Evolutionary conservation across 2,888 invertebrate genomes (phyloP), one percentile per base, ranked within the genome.

Genomic region (Cheilosia grossa): DNA sequence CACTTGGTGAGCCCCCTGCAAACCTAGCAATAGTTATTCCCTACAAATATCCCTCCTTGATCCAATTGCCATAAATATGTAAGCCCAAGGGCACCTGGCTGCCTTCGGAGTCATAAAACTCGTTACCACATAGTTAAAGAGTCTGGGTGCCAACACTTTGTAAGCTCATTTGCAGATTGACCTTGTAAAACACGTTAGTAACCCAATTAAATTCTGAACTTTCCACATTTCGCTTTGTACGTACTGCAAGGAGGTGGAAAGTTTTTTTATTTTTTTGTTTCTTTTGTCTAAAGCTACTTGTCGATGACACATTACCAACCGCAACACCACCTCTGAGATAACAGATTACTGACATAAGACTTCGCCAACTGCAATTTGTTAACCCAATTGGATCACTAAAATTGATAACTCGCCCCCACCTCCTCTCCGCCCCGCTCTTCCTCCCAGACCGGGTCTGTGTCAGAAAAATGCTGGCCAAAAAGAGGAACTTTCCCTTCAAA

Each of bases 311-410:
- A 85, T 80, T 80, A 75, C 70, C 53, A 74, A 73, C 63, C 83
- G 80, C 80, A 72, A 70, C 75, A 85, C 70, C 83, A 80, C 83
- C 80, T 85, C 80, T 27, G 7, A 69, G 80, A 79, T 75, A 75
- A 51, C 70, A 53, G 24, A 79, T 75, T 70, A 58, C 70, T 44
- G 19, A 85, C 70, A 74, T 70, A 74, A 75, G 70, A 80, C 80
- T 85, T 85, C 80, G 17, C 83, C 80, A 80, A 85, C 80, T 85
- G 75, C 83, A 85, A 85, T 85, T 85, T 85, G 83, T 75, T 66
- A 79, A 75, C 79, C 75, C 74, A 75, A 85, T 85, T 85, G 83
- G 83, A 85, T 85, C 80, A 85, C 70, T 80, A 85, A 80, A 83
- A 85, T 80, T 80, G 83, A 83, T 83, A 83, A 83, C 74, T 75